These are phyloP conservation scores for Torymus auratus DNA, from an alignment of 2,888 invertebrate genomes.

Conservation along the genomic window DNA sequence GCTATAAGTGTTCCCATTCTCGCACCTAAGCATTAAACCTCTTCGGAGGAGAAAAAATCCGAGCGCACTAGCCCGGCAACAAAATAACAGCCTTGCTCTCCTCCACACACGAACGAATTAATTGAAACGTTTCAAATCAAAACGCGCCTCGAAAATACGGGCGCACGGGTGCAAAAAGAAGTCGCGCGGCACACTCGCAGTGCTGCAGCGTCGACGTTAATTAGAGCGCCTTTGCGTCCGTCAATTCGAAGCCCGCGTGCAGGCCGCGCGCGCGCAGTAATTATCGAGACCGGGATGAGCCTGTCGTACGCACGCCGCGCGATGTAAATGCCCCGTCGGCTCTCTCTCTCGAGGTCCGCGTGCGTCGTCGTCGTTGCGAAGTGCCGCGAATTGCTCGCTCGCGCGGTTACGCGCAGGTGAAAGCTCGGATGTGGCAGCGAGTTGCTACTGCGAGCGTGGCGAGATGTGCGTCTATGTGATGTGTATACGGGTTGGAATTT, in stretches of 20 bases:
- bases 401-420: not conserved
- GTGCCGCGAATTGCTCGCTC: slow-evolving; percentile 12
- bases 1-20: too few relatives aligned
- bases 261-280: slow-evolving; percentile 8
- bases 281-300: slow-evolving; percentile 38
- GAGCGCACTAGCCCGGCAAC: too few relatives aligned
- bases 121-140: slow-evolving; percentile 25
- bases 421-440: not conserved
- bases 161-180: not conserved
- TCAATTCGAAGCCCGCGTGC: slow-evolving; percentile 1
- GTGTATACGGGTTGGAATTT: too few relatives aligned
- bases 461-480: too few relatives aligned
- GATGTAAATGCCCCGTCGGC: slow-evolving; percentile 47
- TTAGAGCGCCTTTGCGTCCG: slow-evolving; percentile 16
- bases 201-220: slow-evolving; percentile 26
- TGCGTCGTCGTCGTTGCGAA: not conserved
- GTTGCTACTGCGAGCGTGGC: not conserved
- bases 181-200: not conserved
- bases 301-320: slow-evolving; percentile 28
- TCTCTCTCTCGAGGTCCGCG: not conserved
- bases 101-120: too few relatives aligned
- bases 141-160: not conserved
- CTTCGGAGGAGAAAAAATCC: too few relatives aligned
- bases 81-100: too few relatives aligned
- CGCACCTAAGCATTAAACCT: too few relatives aligned